These are phyloP conservation scores for Drosophila ustulata DNA, from an alignment of 2,888 invertebrate genomes.

Conservation along the genomic window DNA sequence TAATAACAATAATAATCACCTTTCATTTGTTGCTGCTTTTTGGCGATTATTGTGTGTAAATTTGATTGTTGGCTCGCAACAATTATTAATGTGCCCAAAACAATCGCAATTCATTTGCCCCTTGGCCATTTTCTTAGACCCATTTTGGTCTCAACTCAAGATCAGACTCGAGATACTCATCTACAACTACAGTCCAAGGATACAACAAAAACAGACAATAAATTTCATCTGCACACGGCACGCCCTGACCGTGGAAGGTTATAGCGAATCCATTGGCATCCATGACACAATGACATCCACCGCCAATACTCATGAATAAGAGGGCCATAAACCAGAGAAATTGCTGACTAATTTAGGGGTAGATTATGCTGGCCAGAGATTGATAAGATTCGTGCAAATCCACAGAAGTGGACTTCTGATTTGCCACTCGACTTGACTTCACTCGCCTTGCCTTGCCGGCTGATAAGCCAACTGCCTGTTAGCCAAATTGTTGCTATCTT, in stretches of 20 bases:
- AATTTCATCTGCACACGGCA: constrained; percentile 19
- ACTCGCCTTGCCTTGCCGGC: no score
- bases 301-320: background rate
- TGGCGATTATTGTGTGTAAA: constrained; percentile 64
- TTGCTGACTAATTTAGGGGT: constrained; percentile 24
- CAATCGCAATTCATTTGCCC: constrained; percentile 41
- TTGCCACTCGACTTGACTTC: constrained; percentile 1
- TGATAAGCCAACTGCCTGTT: constrained; percentile 11
- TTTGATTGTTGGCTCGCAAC: constrained; percentile 50
- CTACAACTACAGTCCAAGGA: constrained; percentile 37
- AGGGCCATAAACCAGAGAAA: constrained; percentile 15
- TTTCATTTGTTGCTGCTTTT: constrained; percentile 43
- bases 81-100: constrained; percentile 46
- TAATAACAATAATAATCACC: constrained; percentile 44
- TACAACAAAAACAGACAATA: constrained; percentile 15
- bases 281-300: constrained; percentile 8
- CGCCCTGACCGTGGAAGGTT: constrained; percentile 10
- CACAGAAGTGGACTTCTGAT: constrained; percentile 28
- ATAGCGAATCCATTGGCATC: background rate
- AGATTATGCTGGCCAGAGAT: constrained; percentile 26
- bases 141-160: constrained; percentile 42
- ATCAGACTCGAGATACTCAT: constrained; percentile 37
- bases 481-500: constrained; percentile 30
- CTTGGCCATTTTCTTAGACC: constrained; percentile 39
- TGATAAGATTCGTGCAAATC: constrained; percentile 30